These are phyloP conservation scores for Sisor rabdophorus DNA, from an alignment of 2,113 vertebrate genomes.

Conservation along the genomic window DNA sequence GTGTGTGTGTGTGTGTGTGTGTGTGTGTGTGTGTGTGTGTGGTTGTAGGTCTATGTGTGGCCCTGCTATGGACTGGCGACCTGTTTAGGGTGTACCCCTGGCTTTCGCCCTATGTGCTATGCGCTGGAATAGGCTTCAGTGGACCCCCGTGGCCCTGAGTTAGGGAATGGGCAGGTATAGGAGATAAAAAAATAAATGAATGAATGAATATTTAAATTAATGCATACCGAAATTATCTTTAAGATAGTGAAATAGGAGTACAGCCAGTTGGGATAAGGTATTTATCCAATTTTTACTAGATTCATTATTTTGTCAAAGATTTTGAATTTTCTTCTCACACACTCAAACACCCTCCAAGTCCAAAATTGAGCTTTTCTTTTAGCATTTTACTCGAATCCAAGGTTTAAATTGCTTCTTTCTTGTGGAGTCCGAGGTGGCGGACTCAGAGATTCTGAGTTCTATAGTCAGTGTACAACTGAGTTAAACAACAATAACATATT, in stretches of 20 bases:
- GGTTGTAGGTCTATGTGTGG: no score
- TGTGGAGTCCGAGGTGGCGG: neutral
- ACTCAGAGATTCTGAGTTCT: neutral
- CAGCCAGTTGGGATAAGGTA: neutral
- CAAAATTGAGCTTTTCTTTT: neutral
- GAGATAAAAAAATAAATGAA: no score
- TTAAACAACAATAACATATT: neutral
- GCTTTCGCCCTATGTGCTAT: no score
- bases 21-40: no score
- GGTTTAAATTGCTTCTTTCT: neutral
- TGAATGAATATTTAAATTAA: neutral
- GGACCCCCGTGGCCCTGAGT: no score
- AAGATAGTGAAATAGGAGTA: neutral
- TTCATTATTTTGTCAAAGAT: neutral
- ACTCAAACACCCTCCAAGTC: neutral
- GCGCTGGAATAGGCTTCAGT: no score
- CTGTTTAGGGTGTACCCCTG: no score
- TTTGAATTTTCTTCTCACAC: neutral
- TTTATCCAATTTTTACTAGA: neutral
- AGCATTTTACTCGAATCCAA: neutral
- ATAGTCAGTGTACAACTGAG: neutral
- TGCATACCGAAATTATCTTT: no score
- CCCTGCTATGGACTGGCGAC: no score
- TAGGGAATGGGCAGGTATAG: no score
- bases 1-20: no score